phyloP scores from a whole-genome alignment of 2,888 invertebrate species.

The Sinodicranocentrus sp. region DNA sequence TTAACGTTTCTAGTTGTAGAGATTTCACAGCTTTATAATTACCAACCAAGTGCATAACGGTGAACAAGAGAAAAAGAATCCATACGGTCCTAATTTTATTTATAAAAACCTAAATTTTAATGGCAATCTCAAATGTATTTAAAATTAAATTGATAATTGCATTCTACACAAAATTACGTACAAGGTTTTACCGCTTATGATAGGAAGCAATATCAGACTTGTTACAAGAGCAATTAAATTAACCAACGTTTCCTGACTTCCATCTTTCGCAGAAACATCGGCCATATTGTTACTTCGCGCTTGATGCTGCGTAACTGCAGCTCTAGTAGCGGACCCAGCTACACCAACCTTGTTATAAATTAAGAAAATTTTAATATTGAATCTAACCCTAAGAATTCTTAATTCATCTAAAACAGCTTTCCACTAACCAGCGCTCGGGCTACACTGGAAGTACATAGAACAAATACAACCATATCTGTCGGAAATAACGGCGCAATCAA shows the following conservation, averaged over 20 bases:
- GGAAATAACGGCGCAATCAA: constrained; percentile 87
- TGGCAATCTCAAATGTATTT: no score
- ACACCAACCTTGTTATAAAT: constrained; percentile 49
- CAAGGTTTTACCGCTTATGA: constrained; percentile 82
- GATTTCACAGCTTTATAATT: constrained; percentile 93
- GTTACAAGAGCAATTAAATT: constrained; percentile 91
- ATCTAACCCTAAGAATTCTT: background rate
- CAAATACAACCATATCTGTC: constrained; percentile 81
- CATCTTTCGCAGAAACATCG: constrained; percentile 96
- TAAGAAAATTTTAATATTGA: background rate
- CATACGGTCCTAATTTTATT: constrained; percentile 86
- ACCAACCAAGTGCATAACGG: constrained; percentile 88
- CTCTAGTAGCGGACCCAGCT: constrained; percentile 82
- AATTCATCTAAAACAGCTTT: background rate
- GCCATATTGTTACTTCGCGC: constrained; percentile 79
- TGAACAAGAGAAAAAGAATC: constrained; percentile 86
- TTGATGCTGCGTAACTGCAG: constrained; percentile 96
- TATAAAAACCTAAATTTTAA: background rate
- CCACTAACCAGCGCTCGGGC: constrained; percentile 91
- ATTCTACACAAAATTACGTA: no score
- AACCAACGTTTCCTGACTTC: constrained; percentile 97
- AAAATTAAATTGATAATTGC: background rate
- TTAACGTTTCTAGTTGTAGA: constrained; percentile 88
- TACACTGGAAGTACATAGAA: constrained; percentile 86
- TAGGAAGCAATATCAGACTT: constrained; percentile 87